Conservation (phyloP, 92 coral and sea anemone species). For the Parazoanthus darwini region DNA sequence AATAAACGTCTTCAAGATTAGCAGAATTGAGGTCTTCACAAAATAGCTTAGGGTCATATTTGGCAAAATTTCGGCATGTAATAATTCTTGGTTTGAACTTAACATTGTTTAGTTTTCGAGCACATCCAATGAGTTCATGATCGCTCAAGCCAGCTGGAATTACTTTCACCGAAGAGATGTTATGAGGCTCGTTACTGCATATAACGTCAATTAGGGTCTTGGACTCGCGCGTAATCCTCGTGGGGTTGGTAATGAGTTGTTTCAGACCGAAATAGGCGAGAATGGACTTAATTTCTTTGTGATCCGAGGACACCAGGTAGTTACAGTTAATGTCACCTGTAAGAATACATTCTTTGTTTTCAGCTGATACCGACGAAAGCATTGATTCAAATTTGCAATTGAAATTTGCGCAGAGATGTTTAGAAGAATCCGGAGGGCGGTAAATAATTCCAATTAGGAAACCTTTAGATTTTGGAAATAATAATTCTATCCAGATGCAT, state of each 20-base stretch:
- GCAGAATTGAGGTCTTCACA: conserved; percentile 44
- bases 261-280: conserved; percentile 43
- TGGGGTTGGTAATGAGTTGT: conserved; percentile 46
- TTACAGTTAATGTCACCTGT: conserved; percentile 48
- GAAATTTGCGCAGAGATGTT: conserved; percentile 58
- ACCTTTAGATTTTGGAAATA: conserved; percentile 61
- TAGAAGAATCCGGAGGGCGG: conserved; percentile 58
- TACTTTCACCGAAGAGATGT: conserved; percentile 46
- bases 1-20: conserved; percentile 26
- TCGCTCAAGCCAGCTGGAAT: conserved; percentile 64
- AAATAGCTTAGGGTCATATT: conserved; percentile 40
- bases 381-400: conserved; percentile 54
- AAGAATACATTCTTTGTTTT: background rate
- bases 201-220: conserved; percentile 55
- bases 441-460: conserved; percentile 50
- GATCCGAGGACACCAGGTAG: conserved; percentile 44
- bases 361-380: conserved; percentile 51
- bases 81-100: conserved; percentile 49
- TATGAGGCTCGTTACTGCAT: conserved; percentile 50
- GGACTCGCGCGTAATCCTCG: conserved; percentile 62
- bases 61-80: conserved; percentile 48
- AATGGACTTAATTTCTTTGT: conserved; percentile 47
- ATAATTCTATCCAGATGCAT: conserved; percentile 53
- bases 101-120: conserved; percentile 51
- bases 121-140: conserved; percentile 56